phyloP scores from a whole-genome alignment of 2,888 invertebrate genomes.

The Campopleginae sp. region DNA sequence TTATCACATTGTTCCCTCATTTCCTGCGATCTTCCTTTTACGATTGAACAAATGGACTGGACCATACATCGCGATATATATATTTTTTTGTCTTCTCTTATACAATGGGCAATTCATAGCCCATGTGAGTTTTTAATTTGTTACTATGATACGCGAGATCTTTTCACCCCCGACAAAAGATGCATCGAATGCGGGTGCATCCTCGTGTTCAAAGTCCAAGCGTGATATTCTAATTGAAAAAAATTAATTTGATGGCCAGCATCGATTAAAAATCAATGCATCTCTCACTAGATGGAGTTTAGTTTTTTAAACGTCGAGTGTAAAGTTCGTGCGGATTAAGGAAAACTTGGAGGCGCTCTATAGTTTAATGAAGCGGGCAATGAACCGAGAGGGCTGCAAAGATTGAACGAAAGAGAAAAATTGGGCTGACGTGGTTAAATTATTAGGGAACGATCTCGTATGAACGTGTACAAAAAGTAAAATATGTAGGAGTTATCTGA shows the following conservation, averaged over 20 bases:
- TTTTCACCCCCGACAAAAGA: no score
- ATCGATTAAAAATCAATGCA: background rate
- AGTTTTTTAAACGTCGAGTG: background rate
- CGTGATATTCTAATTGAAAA: no score
- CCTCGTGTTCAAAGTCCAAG: no score
- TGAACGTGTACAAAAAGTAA: background rate
- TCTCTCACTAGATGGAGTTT: background rate
- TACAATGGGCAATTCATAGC: background rate
- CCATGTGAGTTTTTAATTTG: background rate
- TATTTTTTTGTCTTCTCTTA: background rate
- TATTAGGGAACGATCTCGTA: background rate
- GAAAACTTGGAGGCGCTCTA: background rate
- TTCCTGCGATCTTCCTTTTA: background rate
- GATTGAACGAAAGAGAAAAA: slow-evolving; percentile 6
- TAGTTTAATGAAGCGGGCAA: slow-evolving; percentile 1
- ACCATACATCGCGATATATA: background rate
- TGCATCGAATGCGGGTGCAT: no score
- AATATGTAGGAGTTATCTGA: slow-evolving; percentile 18
- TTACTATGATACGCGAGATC: background rate
- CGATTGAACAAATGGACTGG: background rate
- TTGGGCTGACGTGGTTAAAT: background rate
- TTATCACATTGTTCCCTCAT: slow-evolving; percentile 16
- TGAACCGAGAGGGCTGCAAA: background rate
- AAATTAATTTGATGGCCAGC: no score
- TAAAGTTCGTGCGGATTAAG: background rate